These are phyloP conservation scores for Eupithecia vulgata DNA, from an alignment of 2,888 invertebrate genomes.

Conservation along the genomic window DNA sequence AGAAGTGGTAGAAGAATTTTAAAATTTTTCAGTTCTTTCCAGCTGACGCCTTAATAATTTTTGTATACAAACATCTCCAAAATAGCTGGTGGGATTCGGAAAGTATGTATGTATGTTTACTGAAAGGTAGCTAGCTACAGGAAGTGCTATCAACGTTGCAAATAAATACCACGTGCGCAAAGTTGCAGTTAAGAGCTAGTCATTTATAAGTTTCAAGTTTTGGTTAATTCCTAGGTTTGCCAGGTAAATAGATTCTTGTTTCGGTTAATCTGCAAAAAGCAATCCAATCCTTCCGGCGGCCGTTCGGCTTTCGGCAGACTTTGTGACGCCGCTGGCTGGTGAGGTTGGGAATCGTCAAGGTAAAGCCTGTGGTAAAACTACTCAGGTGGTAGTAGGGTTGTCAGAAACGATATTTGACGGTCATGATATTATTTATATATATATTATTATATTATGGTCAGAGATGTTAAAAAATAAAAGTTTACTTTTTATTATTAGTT, in stretches of 20 bases:
- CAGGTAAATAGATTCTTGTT: slow-evolving; percentile 66
- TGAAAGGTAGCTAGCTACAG: not conserved
- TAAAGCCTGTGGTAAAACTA: too few relatives aligned
- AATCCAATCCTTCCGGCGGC: slow-evolving; percentile 81
- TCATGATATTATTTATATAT: too few relatives aligned
- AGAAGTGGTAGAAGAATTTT: not conserved
- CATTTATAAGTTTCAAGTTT: not conserved
- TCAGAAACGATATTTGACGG: slow-evolving; percentile 4
- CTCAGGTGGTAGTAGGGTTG: slow-evolving; percentile 69
- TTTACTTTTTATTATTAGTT: too few relatives aligned
- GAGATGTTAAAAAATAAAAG: too few relatives aligned
- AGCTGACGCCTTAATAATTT: too few relatives aligned
- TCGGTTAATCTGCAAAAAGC: slow-evolving; percentile 75
- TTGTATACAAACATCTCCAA: not conserved
- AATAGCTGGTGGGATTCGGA: not conserved
- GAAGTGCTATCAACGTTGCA: not conserved
- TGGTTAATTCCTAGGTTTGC: slow-evolving; percentile 39
- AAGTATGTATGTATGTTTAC: not conserved
- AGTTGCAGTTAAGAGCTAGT: not conserved
- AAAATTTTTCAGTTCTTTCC: too few relatives aligned
- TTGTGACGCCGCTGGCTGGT: slow-evolving; percentile 71
- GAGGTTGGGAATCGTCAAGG: slow-evolving; percentile 70
- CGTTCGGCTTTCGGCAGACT: slow-evolving; percentile 74
- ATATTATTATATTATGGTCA: too few relatives aligned
- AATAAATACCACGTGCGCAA: not conserved